These are phyloP conservation scores for Rhagophthalmus giganteus DNA, from an alignment of 2,888 invertebrate genomes.

Conservation along the genomic window DNA sequence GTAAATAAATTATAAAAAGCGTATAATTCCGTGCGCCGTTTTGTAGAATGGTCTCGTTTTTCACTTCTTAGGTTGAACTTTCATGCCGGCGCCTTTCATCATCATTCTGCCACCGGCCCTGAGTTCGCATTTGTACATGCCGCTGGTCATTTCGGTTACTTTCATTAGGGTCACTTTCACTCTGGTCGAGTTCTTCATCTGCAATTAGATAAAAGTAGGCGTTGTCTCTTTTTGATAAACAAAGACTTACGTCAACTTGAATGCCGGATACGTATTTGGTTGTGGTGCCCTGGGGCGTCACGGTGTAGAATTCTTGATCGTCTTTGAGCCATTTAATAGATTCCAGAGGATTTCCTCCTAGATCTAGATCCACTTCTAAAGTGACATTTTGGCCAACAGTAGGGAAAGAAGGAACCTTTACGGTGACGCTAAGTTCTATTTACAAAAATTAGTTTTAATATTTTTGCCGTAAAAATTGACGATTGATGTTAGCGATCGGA, in stretches of 20 bases:
- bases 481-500: too few species aligned
- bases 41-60: not conserved
- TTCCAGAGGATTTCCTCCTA: conserved; percentile 23
- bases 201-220: not conserved
- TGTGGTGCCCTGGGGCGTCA: conserved; percentile 22
- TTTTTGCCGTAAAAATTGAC: too few species aligned
- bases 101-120: conserved; percentile 24
- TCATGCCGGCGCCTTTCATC: conserved; percentile 29
- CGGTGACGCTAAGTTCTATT: conserved; percentile 14
- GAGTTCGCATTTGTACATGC: conserved; percentile 27
- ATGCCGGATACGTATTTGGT: conserved; percentile 23
- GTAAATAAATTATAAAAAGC: not conserved
- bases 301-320: conserved; percentile 21
- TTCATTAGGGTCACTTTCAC: conserved; percentile 22
- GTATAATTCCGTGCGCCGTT: too few species aligned
- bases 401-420: conserved; percentile 27
- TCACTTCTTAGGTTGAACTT: conserved; percentile 11
- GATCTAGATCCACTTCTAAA: conserved; percentile 17
- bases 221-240: not conserved
- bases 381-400: conserved; percentile 16
- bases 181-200: conserved; percentile 24
- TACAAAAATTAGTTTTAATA: not conserved
- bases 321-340: conserved; percentile 26
- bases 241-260: conserved; percentile 19
- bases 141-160: conserved; percentile 20